Base-by-base conservation (phyloP, 2,888 invertebrate species). In the Cylindroiulus punctatus region DNA sequence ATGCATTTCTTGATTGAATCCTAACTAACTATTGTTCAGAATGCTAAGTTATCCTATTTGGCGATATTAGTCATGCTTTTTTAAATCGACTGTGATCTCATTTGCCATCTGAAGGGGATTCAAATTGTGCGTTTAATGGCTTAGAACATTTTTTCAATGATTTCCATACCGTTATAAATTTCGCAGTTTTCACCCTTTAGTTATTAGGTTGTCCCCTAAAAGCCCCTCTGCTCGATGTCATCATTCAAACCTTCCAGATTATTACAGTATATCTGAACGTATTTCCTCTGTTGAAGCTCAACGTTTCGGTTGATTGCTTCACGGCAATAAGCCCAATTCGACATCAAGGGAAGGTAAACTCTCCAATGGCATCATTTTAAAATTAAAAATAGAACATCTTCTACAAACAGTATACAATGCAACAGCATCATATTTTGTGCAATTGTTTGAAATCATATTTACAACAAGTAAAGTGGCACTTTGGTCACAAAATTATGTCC, bases 1-100 rank as follows among this genome's bases (percentile, higher is more conserved):
- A 57, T 57, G 52, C 52, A 57, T 57, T 57, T 57, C 52, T 57
- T 57, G 52, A 57, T 57, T 57, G 52, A 57, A n/a, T 57, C n/a
- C n/a, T 7, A 57, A 17, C 52, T 57, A 57, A n/a, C 52, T 57
- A 57, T 57, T 57, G 52, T 57, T 57, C 52, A n/a, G n/a, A 57
- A 57, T 57, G 52, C 52, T 57, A 57, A 57, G n/a, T n/a, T 57
- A 57, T 57, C 52, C 52, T n/a, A 57, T 57, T 57, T 57, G 12
- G 52, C 2, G n/a, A 57, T 57, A 57, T 57, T 57, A 57, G 52
- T 57, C 52, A 57, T 57, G 52, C 52, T 57, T 57, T 57, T 57
- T 57, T 57, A 57, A 57, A n/a, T 57, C n/a, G 52, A 57, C n/a
- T 57, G 52, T 57, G 52, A 57, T 57, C 52, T 57, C 52, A 57